A percentile compares a stretch with the other conserved stretches of the same genome.
phyloP scores from a whole-genome alignment of 2,888 invertebrate species.

The Leuctra nigra region DNA sequence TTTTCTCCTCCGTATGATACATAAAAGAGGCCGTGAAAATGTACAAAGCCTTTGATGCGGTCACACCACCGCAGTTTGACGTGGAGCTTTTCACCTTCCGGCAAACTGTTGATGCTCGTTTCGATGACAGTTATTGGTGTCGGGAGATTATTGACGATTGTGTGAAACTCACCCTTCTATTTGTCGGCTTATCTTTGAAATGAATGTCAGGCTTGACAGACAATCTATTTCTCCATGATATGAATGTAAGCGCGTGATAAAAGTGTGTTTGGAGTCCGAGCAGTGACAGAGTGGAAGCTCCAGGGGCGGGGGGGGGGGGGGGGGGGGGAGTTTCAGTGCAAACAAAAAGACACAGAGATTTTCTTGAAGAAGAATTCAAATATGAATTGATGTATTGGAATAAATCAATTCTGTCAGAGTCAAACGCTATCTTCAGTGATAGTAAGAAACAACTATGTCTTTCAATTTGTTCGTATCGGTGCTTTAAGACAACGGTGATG shows the following conservation, averaged over 20 bases:
- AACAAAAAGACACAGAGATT: too few relatives aligned
- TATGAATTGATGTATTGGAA: too few relatives aligned
- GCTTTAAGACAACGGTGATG: too few relatives aligned
- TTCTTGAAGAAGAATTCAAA: background rate
- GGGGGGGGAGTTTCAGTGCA: too few relatives aligned
- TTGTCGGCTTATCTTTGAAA: constrained; percentile 8
- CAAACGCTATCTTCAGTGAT: too few relatives aligned
- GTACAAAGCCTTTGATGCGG: constrained; percentile 5
- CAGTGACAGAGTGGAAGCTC: background rate
- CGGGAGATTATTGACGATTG: constrained; percentile 25
- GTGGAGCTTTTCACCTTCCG: constrained; percentile 12
- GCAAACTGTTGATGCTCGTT: constrained; percentile 19
- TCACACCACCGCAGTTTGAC: too few relatives aligned
- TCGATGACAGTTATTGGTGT: constrained; percentile 24
- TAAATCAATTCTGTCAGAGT: too few relatives aligned
- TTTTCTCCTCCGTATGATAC: constrained; percentile 14
- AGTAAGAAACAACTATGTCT: too few relatives aligned
- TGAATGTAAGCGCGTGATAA: constrained; percentile 17
- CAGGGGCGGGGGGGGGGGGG: background rate
- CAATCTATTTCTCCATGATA: constrained; percentile 19
- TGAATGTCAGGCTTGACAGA: constrained; percentile 20
- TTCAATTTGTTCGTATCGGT: too few relatives aligned
- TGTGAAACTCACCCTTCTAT: constrained; percentile 6
- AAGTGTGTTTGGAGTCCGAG: background rate
- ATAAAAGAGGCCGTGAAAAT: background rate